Base-by-base conservation (phyloP, 2,113 vertebrate genomes). In the Oncorhynchus nerka region DNA sequence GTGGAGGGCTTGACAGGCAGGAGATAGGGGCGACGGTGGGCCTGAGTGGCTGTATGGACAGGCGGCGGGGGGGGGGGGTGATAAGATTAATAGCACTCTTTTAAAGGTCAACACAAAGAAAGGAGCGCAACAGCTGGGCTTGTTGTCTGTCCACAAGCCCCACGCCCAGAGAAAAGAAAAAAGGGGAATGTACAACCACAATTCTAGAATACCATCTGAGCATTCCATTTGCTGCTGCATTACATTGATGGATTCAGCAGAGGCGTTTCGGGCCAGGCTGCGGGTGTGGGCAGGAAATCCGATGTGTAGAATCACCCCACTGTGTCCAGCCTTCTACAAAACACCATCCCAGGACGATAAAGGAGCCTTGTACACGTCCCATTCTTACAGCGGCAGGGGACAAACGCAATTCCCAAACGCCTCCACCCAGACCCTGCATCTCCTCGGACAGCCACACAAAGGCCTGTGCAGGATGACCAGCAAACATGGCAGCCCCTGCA, bases 331-430 rank as follows among this genome's bases (percentile, higher is more conserved):
- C 30, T 81, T 70, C 34, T 73, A 71, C 75, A 77, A 77, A 79
- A 85, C 68, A 11, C 28, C 66, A 68, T 75, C 75, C 81, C 77
- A 49, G 67, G 68, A 59, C 68, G 83, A 16, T 30, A 30, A 28
- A 30, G 77, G 81, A 73, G 78, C 75, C 88, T 79, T 77, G 86
- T 85, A 80, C 75, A 34, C 81, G 81, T 87, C 83, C 80, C 76
- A 87, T 92, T 89, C 86, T 90, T 85, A 76, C 84, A 86, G 85
- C 79, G 59, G 77, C 80, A 19, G 24, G 85, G 82, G 73, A 92
- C 92, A 93, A 92, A 91, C 90, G 87, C 86, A 82, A 81, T 81
- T 81, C 84, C 82, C 45, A 24, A 81, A 88, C 83, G 80, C 88
- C 88, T 83, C 86, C 86, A 51, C 66, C 76, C 80, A 78, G 83